These are phyloP conservation scores for Ligdia adustata DNA, from an alignment of 2,888 invertebrate genomes.

Conservation along the genomic window DNA sequence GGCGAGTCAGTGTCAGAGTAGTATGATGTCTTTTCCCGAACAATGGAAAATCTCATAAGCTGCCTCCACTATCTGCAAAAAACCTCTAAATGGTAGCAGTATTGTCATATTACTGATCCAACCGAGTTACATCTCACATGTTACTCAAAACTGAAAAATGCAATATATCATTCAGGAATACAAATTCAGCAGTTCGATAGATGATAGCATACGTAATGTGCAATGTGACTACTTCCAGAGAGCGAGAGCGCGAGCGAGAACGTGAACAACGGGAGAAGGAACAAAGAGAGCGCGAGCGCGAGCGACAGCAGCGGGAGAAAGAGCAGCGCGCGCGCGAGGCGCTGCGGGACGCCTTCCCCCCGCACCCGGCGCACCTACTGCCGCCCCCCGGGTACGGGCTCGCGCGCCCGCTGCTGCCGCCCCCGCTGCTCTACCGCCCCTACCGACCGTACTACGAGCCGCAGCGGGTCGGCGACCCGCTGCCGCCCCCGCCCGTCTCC, in stretches of 20 bases:
- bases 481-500: slow-evolving; percentile 22
- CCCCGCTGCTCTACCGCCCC: slow-evolving; percentile 64
- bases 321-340: slow-evolving; percentile 58
- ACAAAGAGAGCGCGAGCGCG: slow-evolving; percentile 57
- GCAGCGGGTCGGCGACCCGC: slow-evolving; percentile 31
- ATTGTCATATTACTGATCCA: no score
- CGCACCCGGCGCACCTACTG: slow-evolving; percentile 48
- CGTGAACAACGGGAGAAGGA: slow-evolving; percentile 75
- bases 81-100: no score
- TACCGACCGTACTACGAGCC: slow-evolving; percentile 59
- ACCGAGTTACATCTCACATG: no score
- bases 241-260: slow-evolving; percentile 67
- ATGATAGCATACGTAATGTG: no score
- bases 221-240: no score
- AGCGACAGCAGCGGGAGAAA: slow-evolving; percentile 63
- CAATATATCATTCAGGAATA: no score
- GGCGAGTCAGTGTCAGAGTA: no score
- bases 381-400: slow-evolving; percentile 52
- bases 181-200: no score
- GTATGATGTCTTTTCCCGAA: no score
- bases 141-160: no score
- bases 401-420: slow-evolving; percentile 56
- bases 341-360: slow-evolving; percentile 42
- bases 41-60: no score
- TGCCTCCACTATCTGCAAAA: no score